Conservation (phyloP, 1,140 invertebrate genomes). For the Tetramorium alpestre region DNA sequence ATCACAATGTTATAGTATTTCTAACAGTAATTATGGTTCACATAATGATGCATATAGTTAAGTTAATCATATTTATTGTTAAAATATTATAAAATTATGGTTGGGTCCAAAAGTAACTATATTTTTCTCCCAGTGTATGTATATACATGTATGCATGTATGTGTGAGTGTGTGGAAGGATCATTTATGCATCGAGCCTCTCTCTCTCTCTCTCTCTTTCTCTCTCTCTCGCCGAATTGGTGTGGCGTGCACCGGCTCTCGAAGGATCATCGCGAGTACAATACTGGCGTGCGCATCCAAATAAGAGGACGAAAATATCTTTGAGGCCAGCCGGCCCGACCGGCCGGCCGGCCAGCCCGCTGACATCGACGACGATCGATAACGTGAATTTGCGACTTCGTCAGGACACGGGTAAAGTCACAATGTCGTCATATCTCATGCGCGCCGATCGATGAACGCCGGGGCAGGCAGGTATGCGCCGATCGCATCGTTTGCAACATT, state of each 20-base stretch:
- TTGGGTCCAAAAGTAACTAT: too few relatives aligned
- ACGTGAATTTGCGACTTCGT: constrained; percentile 60
- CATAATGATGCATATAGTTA: too few relatives aligned
- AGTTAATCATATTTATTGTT: too few relatives aligned
- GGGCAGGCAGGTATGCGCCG: constrained; percentile 33
- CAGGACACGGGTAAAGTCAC: constrained; percentile 60
- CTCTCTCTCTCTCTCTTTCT: too few relatives aligned
- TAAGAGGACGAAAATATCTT: constrained; percentile 52
- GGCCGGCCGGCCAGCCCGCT: constrained; percentile 35
- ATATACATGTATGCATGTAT: not conserved
- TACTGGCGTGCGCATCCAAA: constrained; percentile 34
- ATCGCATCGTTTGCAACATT: constrained; percentile 59
- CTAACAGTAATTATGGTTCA: too few relatives aligned
- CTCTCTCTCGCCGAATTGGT: not conserved
- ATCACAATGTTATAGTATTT: too few relatives aligned
- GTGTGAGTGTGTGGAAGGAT: not conserved
- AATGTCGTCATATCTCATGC: constrained; percentile 59
- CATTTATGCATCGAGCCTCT: not conserved
- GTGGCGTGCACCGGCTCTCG: constrained; percentile 10
- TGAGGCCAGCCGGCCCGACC: constrained; percentile 6
- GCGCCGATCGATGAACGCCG: constrained; percentile 39
- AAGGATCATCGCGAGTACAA: constrained; percentile 42
- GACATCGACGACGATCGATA: constrained; percentile 57
- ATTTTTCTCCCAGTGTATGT: too few relatives aligned
- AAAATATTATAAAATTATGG: too few relatives aligned